Conservation (phyloP, 2,888 invertebrate species). For the Helicoverpa assulta region DNA sequence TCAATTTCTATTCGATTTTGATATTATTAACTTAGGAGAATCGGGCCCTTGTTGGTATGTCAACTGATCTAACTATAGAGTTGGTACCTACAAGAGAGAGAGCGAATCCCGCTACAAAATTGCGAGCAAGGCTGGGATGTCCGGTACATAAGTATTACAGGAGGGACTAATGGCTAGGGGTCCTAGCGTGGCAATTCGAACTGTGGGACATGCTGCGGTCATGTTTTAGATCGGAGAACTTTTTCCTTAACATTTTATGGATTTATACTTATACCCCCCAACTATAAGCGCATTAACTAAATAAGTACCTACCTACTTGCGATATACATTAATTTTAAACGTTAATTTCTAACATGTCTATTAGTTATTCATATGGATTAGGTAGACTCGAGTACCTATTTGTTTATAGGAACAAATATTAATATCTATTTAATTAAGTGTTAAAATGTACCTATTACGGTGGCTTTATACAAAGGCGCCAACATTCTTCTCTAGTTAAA, state of each 20-base stretch:
- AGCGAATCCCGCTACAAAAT: slow-evolving; percentile 19
- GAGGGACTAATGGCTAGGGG: slow-evolving; percentile 27
- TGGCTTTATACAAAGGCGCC: neutral
- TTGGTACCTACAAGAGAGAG: slow-evolving; percentile 27
- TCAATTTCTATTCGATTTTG: too few relatives aligned
- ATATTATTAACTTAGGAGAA: too few relatives aligned
- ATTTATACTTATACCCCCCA: neutral
- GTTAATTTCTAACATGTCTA: too few relatives aligned
- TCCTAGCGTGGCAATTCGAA: slow-evolving; percentile 17
- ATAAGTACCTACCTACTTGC: too few relatives aligned
- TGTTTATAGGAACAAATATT: neutral
- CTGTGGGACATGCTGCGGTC: slow-evolving; percentile 11
- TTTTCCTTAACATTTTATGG: neutral
- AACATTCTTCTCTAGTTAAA: neutral
- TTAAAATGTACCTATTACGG: too few relatives aligned
- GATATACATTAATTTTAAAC: too few relatives aligned
- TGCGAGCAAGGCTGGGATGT: slow-evolving; percentile 40
- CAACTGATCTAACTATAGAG: slow-evolving; percentile 37
- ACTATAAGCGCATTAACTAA: neutral
- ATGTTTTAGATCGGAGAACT: slow-evolving; percentile 19
- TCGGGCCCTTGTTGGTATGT: too few relatives aligned
- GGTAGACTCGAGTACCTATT: too few relatives aligned
- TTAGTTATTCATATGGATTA: too few relatives aligned
- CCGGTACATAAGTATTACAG: slow-evolving; percentile 29
- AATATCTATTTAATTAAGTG: neutral